These are phyloP conservation scores for Oostethus manadensis DNA, from an alignment of 2,113 vertebrate species.

Conservation along the genomic window DNA sequence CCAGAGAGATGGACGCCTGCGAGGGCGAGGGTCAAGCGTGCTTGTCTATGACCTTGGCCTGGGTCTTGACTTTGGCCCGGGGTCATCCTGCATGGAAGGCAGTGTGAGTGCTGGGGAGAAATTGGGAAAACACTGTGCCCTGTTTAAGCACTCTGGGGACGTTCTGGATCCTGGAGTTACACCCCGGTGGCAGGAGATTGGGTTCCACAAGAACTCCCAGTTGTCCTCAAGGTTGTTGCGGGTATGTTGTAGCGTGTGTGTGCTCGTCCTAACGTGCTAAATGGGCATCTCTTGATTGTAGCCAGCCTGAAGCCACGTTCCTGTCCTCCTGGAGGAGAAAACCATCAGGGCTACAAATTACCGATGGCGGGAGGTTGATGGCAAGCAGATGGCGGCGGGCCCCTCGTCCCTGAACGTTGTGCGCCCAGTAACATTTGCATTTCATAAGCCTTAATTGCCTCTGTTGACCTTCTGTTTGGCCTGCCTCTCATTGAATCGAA, in stretches of 20 bases:
- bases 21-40: conserved; percentile 45
- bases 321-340: conserved; percentile 12
- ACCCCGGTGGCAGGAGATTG: background rate
- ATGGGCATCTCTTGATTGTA: no score
- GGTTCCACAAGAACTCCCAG: background rate
- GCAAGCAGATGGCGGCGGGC: conserved; percentile 87
- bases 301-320: conserved; percentile 13
- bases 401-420: conserved; percentile 37
- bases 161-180: background rate
- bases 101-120: conserved; percentile 31
- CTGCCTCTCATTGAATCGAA: no score
- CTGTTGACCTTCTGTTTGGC: conserved; percentile 85
- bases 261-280: conserved; percentile 22
- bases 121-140: background rate
- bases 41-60: conserved; percentile 55
- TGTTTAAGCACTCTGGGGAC: background rate
- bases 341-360: conserved; percentile 47
- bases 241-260: conserved; percentile 24
- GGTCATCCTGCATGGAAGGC: conserved; percentile 11
- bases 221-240: conserved; percentile 2
- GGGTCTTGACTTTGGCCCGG: conserved; percentile 51
- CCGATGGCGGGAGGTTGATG: conserved; percentile 57
- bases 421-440: conserved; percentile 86
- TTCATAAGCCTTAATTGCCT: conserved; percentile 92
- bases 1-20: conserved; percentile 56